Evolutionary conservation across 37 sponge, comb jelly and placozoan genomes (phyloP), one percentile per base, ranked within the genome.

Genomic region (Axinella damicornis): DNA sequence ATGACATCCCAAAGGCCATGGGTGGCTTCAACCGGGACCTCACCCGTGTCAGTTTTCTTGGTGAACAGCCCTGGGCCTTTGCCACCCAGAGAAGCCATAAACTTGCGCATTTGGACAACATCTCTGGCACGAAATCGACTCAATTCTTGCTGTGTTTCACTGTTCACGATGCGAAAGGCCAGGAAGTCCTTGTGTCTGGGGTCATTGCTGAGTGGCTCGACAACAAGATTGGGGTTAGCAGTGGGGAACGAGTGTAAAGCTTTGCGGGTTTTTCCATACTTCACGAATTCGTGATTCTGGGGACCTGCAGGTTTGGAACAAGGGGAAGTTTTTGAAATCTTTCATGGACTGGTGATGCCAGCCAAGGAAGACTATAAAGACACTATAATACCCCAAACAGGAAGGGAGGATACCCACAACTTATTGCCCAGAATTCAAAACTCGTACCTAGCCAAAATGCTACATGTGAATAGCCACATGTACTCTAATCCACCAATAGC

Each of bases 1-100:
- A 80, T 58, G 31, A 88, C 85, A 74, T 92, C 88, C 85, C 85
- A 88, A 20, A 78, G 59, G 17, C 92, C 92, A 65, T 85, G 89
- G 11, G 85, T 88, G 12, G 92, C 89, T 65, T 92, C 92, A 36
- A 87, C 71, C 25, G 80, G 76, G 13, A 18, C 28, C 5, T 1
- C 13, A 20, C 31, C 69, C 34, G 5, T 5, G 2, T 9, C 5
- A 14, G 34, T 35, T 13, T 68, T 31, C 31, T 27, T 2, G 6
- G 31, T 52, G 62, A 82, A 87, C 0, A 87, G 20, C 18, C 81
- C 81, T 2, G 5, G 6, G 1, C 88, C 81, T 9, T 28, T 57
- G 13, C n/a, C 36, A 0, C 90, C 90, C 55, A 89, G 71, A 38
- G 90, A 55, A 20, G 85, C 85, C 84, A 83, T 84, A 54, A 89